phyloP scores from a whole-genome alignment of 2,113 vertebrate genomes.

The Sus scrofa region DNA sequence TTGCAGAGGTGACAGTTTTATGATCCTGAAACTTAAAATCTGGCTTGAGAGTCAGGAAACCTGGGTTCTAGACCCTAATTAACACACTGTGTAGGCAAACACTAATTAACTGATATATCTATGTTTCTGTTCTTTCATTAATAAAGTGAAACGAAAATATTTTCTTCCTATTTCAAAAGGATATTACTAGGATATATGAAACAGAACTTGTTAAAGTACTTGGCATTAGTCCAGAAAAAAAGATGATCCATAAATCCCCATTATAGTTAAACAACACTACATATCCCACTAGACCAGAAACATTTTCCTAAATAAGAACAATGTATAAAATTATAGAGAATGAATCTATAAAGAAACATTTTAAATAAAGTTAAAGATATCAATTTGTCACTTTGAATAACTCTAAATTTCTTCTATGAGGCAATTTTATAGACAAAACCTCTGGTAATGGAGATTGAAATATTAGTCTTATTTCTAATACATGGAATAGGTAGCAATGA shows the following conservation, averaged over 20 bases:
- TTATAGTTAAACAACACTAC: background rate
- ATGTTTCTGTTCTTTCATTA: conserved; percentile 38
- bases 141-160: conserved; percentile 56
- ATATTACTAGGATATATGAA: conserved; percentile 40
- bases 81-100: background rate
- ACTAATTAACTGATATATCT: background rate
- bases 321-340: conserved; percentile 30
- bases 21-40: conserved; percentile 33
- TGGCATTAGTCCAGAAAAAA: conserved; percentile 27
- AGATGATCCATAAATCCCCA: conserved; percentile 25
- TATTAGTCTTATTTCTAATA: conserved; percentile 15
- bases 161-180: conserved; percentile 50
- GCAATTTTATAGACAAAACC: background rate
- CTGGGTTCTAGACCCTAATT: background rate
- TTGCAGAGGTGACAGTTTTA: conserved; percentile 40
- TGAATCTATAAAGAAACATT: background rate
- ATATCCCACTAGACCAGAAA: background rate
- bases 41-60: conserved; percentile 18
- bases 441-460: background rate
- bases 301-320: conserved; percentile 33
- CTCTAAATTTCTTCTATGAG: background rate
- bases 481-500: background rate
- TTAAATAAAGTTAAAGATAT: conserved; percentile 31
- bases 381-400: background rate
- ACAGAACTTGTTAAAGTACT: conserved; percentile 43